phyloP scores from a whole-genome alignment of 2,888 invertebrate species.

The Allygus modestus region DNA sequence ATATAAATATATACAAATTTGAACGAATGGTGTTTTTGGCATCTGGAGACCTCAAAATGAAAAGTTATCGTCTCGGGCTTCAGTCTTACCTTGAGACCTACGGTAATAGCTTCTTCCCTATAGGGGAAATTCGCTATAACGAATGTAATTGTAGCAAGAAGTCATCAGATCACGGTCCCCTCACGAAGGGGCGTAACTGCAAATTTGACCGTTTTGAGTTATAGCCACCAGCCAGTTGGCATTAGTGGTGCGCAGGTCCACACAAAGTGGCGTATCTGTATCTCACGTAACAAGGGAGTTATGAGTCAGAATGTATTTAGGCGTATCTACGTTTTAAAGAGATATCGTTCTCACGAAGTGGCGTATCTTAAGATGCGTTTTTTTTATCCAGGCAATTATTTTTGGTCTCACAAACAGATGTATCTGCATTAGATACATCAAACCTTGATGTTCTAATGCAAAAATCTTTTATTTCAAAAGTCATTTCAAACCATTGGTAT shows the following conservation, averaged over 20 bases:
- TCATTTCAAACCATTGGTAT: too few relatives aligned
- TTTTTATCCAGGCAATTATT: not conserved
- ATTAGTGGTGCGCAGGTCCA: slow-evolving; percentile 27
- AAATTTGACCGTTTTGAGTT: slow-evolving; percentile 31
- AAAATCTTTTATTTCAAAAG: not conserved
- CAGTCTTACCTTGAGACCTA: too few relatives aligned
- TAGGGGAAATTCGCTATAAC: too few relatives aligned
- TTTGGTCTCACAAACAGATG: slow-evolving; percentile 1
- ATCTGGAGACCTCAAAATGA: too few relatives aligned
- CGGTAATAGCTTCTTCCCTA: too few relatives aligned
- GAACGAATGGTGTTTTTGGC: too few relatives aligned
- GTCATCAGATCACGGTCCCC: too few relatives aligned
- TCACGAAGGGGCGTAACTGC: slow-evolving; percentile 47
- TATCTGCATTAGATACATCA: not conserved
- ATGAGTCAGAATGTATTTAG: slow-evolving; percentile 26
- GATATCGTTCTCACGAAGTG: slow-evolving; percentile 46
- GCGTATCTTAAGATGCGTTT: slow-evolving; percentile 30
- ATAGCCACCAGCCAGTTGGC: slow-evolving; percentile 25
- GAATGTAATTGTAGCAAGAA: too few relatives aligned
- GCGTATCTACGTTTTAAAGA: slow-evolving; percentile 14
- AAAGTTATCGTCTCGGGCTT: too few relatives aligned
- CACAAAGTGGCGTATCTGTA: slow-evolving; percentile 50
- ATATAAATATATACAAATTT: too few relatives aligned
- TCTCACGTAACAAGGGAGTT: slow-evolving; percentile 10
- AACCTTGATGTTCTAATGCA: not conserved